Percentiles rank a stretch among this genome's conserved stretches.
Conservation (phyloP, 1,140 invertebrate genomes). For the Radopholus similis region DNA sequence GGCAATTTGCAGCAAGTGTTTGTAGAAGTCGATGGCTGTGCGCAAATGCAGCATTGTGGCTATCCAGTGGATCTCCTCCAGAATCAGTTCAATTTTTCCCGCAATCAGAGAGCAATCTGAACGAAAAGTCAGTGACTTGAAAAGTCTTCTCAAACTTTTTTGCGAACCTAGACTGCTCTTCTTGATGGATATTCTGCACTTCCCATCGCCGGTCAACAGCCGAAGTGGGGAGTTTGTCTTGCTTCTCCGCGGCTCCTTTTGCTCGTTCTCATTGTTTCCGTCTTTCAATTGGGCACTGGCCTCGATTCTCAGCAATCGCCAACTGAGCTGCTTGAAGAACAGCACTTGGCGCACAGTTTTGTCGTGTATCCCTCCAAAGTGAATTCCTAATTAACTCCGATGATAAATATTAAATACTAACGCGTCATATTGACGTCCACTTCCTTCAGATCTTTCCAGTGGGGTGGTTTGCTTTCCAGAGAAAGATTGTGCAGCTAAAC, state of each 20-base stretch:
- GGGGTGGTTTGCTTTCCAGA: slow-evolving; percentile 85
- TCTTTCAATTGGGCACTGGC: slow-evolving; percentile 61
- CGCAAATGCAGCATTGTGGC: slow-evolving; percentile 87
- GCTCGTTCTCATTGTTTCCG: slow-evolving; percentile 65
- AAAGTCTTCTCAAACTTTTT: not conserved
- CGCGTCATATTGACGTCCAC: slow-evolving; percentile 70
- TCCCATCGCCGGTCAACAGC: slow-evolving; percentile 86
- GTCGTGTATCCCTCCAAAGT: slow-evolving; percentile 75
- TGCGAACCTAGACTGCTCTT: slow-evolving; percentile 77
- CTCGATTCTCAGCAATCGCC: slow-evolving; percentile 69
- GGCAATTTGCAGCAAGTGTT: slow-evolving; percentile 71
- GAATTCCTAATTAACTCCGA: not conserved
- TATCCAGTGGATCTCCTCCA: slow-evolving; percentile 93
- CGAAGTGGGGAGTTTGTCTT: slow-evolving; percentile 73
- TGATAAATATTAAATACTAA: not conserved
- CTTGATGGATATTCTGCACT: slow-evolving; percentile 91
- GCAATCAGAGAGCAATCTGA: slow-evolving; percentile 87
- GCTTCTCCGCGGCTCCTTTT: not conserved
- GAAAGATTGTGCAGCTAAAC: slow-evolving; percentile 79
- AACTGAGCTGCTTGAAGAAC: slow-evolving; percentile 94
- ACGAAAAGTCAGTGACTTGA: slow-evolving; percentile 22
- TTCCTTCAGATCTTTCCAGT: slow-evolving; percentile 75
- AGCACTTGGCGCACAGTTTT: slow-evolving; percentile 78
- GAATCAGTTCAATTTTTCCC: slow-evolving; percentile 81
- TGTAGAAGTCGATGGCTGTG: slow-evolving; percentile 85